Conservation (phyloP, 2,888 invertebrate genomes). For the Cataglyphis albicans region DNA sequence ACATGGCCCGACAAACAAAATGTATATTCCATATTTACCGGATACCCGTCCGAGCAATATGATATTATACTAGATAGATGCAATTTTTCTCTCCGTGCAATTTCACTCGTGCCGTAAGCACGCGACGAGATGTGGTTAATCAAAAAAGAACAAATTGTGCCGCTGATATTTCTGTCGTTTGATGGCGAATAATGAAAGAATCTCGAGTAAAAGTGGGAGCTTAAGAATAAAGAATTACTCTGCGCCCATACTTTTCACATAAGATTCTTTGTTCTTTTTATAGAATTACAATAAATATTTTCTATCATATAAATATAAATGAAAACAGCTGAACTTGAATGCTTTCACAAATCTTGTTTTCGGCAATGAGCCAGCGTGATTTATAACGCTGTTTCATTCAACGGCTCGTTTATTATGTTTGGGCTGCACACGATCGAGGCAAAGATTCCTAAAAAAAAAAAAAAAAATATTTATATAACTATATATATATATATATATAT, state of each 20-base stretch:
- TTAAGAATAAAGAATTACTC: background rate
- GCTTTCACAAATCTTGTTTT: background rate
- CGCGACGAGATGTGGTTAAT: background rate
- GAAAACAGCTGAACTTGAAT: background rate
- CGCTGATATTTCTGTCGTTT: slow-evolving; percentile 39
- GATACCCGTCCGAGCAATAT: background rate
- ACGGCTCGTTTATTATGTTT: background rate
- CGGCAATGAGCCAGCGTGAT: background rate
- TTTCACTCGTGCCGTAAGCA: slow-evolving; percentile 1
- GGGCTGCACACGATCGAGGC: background rate
- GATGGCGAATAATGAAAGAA: slow-evolving; percentile 9
- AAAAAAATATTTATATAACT: background rate
- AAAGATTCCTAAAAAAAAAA: background rate
- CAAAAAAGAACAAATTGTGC: slow-evolving; percentile 14
- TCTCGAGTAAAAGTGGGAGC: background rate
- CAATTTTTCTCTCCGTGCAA: slow-evolving; percentile 20
- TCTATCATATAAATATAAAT: background rate
- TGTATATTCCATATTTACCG: slow-evolving; percentile 9
- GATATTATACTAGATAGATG: slow-evolving; percentile 1
- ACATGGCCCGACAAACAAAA: background rate
- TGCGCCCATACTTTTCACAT: background rate
- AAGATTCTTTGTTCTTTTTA: background rate
- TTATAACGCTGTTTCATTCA: background rate
- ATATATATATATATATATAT: background rate
- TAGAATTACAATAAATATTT: background rate